Evolutionary conservation across 2,888 invertebrate species (phyloP).

Genomic region (Coenonympha glycerion): DNA sequence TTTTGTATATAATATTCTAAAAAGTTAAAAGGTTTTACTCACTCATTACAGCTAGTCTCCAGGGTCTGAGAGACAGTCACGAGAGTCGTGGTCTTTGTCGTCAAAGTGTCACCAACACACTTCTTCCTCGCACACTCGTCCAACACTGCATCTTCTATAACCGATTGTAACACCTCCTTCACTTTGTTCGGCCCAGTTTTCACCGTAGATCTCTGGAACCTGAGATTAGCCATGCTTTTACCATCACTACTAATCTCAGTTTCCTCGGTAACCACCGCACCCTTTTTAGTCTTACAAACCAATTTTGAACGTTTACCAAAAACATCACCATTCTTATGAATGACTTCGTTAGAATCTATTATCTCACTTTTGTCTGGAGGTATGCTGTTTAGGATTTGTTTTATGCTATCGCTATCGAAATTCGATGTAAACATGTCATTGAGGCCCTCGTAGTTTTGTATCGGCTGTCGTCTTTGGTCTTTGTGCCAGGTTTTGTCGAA

Average conservation of each 20-base stretch:
- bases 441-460: slow-evolving; percentile 62
- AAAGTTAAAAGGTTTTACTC: slow-evolving; percentile 42
- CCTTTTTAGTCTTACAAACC: slow-evolving; percentile 60
- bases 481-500: slow-evolving; percentile 63
- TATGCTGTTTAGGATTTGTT: slow-evolving; percentile 64
- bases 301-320: slow-evolving; percentile 63
- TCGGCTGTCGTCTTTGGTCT: slow-evolving; percentile 73
- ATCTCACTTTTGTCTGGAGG: slow-evolving; percentile 52
- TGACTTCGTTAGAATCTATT: slow-evolving; percentile 58
- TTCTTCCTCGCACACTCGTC: slow-evolving; percentile 54
- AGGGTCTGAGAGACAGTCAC: slow-evolving; percentile 68
- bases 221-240: slow-evolving; percentile 56
- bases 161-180: slow-evolving; percentile 57
- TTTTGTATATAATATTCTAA: neutral
- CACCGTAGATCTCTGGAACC: slow-evolving; percentile 62
- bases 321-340: slow-evolving; percentile 57
- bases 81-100: slow-evolving; percentile 63
- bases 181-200: slow-evolving; percentile 59
- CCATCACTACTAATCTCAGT: slow-evolving; percentile 66
- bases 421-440: slow-evolving; percentile 55
- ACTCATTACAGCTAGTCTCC: slow-evolving; percentile 71
- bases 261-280: slow-evolving; percentile 65
- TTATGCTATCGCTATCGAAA: slow-evolving; percentile 57
- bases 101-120: slow-evolving; percentile 61
- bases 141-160: slow-evolving; percentile 57